Percentiles rank a stretch among this genome's conserved stretches.
phyloP scores from a whole-genome alignment of 2,113 vertebrate species.

The Perca flavescens region DNA sequence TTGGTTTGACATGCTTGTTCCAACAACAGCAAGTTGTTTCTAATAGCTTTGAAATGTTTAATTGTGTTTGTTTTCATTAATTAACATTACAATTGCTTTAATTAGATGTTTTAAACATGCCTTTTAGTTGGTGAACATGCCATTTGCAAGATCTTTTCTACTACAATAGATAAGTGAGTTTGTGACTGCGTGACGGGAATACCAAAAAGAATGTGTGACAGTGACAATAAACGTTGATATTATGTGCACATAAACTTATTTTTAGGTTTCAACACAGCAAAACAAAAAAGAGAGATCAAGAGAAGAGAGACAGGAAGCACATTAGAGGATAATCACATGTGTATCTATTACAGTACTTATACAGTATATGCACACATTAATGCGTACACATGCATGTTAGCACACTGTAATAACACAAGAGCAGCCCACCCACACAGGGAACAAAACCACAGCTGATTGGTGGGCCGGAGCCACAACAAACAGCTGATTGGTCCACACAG shows the following conservation, averaged over 20 bases:
- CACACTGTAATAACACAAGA: conserved; percentile 53
- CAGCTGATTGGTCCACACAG: conserved; percentile 66
- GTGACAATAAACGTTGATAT: background rate
- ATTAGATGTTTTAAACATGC: background rate
- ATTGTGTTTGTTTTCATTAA: background rate
- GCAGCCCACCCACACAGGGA: conserved; percentile 70
- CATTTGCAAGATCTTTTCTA: background rate
- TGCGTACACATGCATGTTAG: background rate
- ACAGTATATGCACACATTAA: conserved; percentile 2
- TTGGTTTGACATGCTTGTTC: background rate
- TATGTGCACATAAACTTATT: background rate
- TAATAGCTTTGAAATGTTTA: background rate
- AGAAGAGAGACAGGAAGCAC: background rate
- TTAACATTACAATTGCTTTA: background rate
- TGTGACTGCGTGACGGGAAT: conserved; percentile 12
- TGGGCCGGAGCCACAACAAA: conserved; percentile 60
- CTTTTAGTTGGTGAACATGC: background rate
- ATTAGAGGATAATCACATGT: background rate
- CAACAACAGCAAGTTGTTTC: background rate
- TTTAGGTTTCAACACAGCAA: background rate
- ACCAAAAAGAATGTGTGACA: conserved; percentile 8
- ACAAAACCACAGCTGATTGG: conserved; percentile 67
- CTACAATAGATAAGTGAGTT: background rate
- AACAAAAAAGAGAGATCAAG: background rate
- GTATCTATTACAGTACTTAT: background rate